Conservation (phyloP, 2,797 vertebrate genomes). For the Triplophysa yarkandensis region DNA sequence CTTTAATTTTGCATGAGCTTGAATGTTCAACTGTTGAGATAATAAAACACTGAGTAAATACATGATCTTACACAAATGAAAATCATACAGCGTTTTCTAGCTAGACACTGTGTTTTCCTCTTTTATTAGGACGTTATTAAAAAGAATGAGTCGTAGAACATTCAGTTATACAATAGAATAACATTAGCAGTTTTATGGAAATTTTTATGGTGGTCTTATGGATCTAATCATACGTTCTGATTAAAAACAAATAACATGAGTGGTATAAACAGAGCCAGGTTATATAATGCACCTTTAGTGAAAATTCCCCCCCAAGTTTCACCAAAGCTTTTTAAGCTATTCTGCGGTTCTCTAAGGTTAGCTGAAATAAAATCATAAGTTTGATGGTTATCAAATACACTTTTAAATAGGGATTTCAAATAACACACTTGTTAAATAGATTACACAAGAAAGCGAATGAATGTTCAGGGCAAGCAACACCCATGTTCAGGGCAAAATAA, state of each 20-base stretch:
- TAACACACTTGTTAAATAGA: not conserved
- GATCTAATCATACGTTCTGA: not conserved
- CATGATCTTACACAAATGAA: slow-evolving; percentile 53
- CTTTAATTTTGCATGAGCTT: slow-evolving; percentile 61
- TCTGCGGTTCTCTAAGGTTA: too few species aligned
- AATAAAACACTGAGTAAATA: slow-evolving; percentile 49
- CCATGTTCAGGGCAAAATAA: not conserved
- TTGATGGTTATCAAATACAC: too few species aligned
- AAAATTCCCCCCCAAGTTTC: too few species aligned
- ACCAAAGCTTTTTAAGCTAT: too few species aligned
- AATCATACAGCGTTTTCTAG: not conserved
- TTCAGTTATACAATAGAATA: slow-evolving; percentile 31
- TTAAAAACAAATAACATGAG: slow-evolving; percentile 1
- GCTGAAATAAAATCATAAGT: too few species aligned
- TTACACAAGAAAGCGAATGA: not conserved
- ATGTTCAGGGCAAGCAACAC: not conserved
- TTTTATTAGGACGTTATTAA: slow-evolving; percentile 25
- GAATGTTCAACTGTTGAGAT: slow-evolving; percentile 13
- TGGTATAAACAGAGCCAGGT: not conserved
- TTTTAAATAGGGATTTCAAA: not conserved
- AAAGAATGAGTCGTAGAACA: slow-evolving; percentile 32
- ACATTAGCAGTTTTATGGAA: slow-evolving; percentile 21
- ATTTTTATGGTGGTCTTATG: slow-evolving; percentile 22
- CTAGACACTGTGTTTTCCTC: not conserved
- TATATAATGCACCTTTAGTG: too few species aligned